Evolutionary conservation across 2,113 vertebrate species (phyloP).

Genomic region (Murina feae): DNA sequence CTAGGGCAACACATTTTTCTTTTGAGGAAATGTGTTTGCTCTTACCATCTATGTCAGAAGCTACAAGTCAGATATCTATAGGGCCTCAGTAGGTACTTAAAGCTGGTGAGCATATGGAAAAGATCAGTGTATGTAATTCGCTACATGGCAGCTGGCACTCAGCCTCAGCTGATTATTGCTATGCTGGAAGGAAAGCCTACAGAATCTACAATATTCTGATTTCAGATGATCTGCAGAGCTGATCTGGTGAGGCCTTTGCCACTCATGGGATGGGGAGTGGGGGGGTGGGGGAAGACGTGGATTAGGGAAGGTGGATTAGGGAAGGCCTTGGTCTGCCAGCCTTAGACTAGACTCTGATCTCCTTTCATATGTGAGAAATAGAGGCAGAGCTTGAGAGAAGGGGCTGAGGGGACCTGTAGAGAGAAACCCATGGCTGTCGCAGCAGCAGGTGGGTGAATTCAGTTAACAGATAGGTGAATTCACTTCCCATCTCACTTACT

Average conservation of each 20-base stretch:
- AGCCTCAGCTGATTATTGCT: neutral
- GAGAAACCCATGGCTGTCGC: neutral
- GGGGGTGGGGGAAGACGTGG: rapidly evolving
- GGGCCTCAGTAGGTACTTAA: neutral
- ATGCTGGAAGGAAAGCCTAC: neutral
- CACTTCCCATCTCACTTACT: neutral
- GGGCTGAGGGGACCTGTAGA: neutral
- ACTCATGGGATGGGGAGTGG: neutral
- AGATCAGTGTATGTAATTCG: neutral
- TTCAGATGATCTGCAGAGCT: neutral
- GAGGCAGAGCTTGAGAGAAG: neutral
- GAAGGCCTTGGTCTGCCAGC: neutral
- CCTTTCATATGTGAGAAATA: neutral
- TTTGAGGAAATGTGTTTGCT: conserved; percentile 15
- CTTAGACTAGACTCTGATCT: neutral
- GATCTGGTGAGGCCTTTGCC: neutral
- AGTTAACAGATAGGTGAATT: neutral
- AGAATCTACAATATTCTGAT: neutral
- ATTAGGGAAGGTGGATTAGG: neutral
- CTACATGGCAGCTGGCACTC: neutral
- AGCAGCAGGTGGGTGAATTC: neutral
- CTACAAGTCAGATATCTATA: neutral
- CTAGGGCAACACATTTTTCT: neutral
- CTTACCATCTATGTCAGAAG: neutral
- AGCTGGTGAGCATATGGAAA: neutral